Evolutionary conservation across 2,797 vertebrate species (phyloP), one percentile per base, ranked within the genome.

Genomic region (Xiphophorus birchmanni): DNA sequence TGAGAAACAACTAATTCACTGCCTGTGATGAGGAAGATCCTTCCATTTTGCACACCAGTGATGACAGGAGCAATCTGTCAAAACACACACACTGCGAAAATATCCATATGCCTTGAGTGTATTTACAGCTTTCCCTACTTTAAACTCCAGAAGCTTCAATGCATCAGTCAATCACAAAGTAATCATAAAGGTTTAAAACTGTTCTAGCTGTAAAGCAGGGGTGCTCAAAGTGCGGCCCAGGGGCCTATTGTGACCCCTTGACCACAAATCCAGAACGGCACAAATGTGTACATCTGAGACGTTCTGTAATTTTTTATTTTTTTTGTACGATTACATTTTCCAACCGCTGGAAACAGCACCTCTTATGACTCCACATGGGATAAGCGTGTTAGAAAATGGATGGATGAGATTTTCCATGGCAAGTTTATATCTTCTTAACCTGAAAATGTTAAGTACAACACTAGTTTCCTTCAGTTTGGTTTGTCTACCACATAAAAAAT

Each of bases 11-110:
- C 56, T 67, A 56, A 50, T 35, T 65, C 71, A 29, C 74, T 69
- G 80, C 63, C 82, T 78, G 60, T 76, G 83, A 86, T 78, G 79
- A 72, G 79, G 90, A 91, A 85, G 75, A 82, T 75, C 56, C 2
- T 2, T 74, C 18, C 44, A 26, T 76, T 86, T 82, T 56, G 56
- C 42, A 80, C 50, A 52, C 50, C 50, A 23, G 2, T 52, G 50
- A 52, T 23, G 50, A 52, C 50, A 23, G 50, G 21, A 23, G 50
- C 2, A 52, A 52, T 52, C 50, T 52, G 50, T 52, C 4, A 15
- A 40, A 42, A 63, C 40, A 58, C 73, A 80, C 65, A 23, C 26
- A 73, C 26, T 29, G 75, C 60, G 4, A 72, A 72, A 17, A 9
- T 45, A 45, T 45, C n/a, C 2, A 72, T 29, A 72, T 7, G 11